phyloP scores from a whole-genome alignment of 1,140 invertebrate genomes.

The Eciton burchellii region DNA sequence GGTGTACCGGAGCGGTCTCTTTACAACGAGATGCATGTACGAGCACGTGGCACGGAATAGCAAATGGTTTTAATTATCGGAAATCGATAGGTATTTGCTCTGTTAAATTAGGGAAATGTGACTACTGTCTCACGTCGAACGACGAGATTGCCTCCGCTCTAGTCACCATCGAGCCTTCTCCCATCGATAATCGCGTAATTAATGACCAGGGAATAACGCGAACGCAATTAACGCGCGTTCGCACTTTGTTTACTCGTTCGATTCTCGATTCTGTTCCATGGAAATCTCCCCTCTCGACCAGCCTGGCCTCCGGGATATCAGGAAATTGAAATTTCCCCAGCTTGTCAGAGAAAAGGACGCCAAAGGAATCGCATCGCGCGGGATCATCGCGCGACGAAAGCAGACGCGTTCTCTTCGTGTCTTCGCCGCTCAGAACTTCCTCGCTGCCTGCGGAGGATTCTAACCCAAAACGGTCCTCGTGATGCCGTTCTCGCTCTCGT shows the following conservation, averaged over 20 bases:
- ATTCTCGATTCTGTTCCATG: background rate
- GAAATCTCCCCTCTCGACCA: background rate
- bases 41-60: conserved; percentile 24
- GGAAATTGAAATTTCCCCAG: too few relatives aligned
- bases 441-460: conserved; percentile 8
- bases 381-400: too few relatives aligned
- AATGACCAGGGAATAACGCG: conserved; percentile 1
- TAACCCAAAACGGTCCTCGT: background rate
- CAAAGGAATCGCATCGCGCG: too few relatives aligned
- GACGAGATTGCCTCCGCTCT: conserved; percentile 11
- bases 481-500: background rate
- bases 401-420: too few relatives aligned
- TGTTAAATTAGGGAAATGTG: conserved; percentile 42
- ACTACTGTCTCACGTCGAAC: conserved; percentile 20
- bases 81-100: conserved; percentile 36
- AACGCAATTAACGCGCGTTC: background rate
- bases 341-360: too few relatives aligned
- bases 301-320: too few relatives aligned
- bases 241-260: background rate
- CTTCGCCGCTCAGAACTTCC: background rate
- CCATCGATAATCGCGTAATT: conserved; percentile 41
- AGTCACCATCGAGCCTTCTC: background rate
- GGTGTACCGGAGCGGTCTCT: background rate
- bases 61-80: conserved; percentile 57
- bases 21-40: conserved; percentile 23